A percentile compares a stretch with the other conserved stretches of the same genome.
Conservation (phyloP, 30 jellyfish, hydroid and myxozoan species). For the Hydra vulgaris region DNA sequence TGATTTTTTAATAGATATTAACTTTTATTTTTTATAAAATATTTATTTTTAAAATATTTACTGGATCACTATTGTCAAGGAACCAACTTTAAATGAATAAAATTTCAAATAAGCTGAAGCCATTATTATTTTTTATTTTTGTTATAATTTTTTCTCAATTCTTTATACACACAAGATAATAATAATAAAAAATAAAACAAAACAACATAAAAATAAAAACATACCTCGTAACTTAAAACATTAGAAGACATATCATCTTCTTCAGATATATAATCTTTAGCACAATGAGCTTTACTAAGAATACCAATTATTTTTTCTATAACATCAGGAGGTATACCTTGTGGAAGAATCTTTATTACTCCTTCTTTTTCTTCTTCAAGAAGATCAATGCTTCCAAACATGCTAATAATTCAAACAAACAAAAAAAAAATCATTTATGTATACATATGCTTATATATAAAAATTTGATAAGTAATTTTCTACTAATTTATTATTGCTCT, state of each 20-base stretch:
- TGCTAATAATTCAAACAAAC: constrained; percentile 31
- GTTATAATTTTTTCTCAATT: no score
- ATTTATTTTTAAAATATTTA: no score
- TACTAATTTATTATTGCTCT: no score
- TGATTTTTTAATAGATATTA: no score
- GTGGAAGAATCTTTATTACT: constrained; percentile 44
- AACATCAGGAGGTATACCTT: constrained; percentile 13
- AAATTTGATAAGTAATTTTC: no score
- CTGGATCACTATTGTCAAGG: no score
- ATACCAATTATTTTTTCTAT: constrained; percentile 27
- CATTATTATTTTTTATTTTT: no score
- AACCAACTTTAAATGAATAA: no score
- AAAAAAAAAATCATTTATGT: neutral
- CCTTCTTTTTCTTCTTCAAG: constrained; percentile 69
- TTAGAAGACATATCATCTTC: constrained; percentile 21
- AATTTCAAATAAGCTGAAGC: no score
- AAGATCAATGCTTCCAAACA: constrained; percentile 41
- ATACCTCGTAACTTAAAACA: constrained; percentile 2
- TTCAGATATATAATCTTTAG: constrained; percentile 20
- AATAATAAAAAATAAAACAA: no score
- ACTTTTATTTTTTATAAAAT: no score
- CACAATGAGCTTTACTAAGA: constrained; percentile 68
- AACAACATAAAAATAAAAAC: neutral
- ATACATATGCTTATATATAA: neutral
- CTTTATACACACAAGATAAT: no score